Evolutionary conservation across 2,797 vertebrate species (phyloP), one percentile per base, ranked within the genome.

Genomic region (Semotilus atromaculatus): DNA sequence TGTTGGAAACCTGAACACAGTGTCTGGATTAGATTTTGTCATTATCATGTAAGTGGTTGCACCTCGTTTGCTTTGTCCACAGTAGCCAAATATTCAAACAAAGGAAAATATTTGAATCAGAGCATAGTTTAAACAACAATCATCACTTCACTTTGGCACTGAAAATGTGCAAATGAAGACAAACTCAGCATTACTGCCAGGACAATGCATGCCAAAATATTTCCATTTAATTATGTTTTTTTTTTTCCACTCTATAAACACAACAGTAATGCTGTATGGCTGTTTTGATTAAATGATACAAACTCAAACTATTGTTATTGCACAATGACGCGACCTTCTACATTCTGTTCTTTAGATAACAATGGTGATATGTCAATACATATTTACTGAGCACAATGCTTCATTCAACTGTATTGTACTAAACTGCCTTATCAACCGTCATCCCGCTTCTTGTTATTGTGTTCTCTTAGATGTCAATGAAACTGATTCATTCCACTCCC

Each of bases 31-130:
- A 36, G 26, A 34, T 48, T 3, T 13, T 16, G n/a, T 80, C 89
- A 84, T 83, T 91, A 90, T 90, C 90, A 92, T 93, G 92, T 92
- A 93, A 93, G 92, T 93, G 90, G 88, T 91, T 87, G 79, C 88
- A 88, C 88, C 72, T 90, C 88, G 91, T 90, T 89, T 89, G 86
- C 90, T 87, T 89, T 88, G 87, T 89, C 85, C 87, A 83, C 83
- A 86, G 85, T 87, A 88, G 86, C 89, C 87, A 88, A 79, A 82
- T 58, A 48, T 80, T 74, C 78, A 89, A 88, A 88, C 83, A 90
- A 87, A 91, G 62, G 51, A 82, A 84, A 64, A 82, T 83, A 79
- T 10, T 77, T 43, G 31, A 76, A 48, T 21, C 71, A 58, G 87
- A 68, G n/a, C 18, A 53, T 18, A 76, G 48, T 75, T 72, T 72